Conservation (phyloP, 2,888 invertebrate genomes). For the Meliscaeva auricollis region DNA sequence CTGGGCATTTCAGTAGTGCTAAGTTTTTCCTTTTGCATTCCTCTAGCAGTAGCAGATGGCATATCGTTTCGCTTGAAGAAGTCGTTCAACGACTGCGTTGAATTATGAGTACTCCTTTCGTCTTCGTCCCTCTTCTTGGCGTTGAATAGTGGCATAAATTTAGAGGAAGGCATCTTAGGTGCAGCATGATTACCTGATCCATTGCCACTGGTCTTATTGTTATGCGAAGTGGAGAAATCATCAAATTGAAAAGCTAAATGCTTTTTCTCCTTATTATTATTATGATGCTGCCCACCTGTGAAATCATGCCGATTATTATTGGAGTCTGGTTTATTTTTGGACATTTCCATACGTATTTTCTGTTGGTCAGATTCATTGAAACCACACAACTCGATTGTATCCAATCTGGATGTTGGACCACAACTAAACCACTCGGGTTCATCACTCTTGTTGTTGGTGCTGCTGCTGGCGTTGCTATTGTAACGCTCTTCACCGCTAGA, state of each 20-base stretch:
- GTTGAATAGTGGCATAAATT: slow-evolving; percentile 63
- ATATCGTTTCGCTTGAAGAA: slow-evolving; percentile 79
- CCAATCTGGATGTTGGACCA: slow-evolving; percentile 82
- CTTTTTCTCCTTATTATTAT: slow-evolving; percentile 68
- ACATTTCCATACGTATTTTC: slow-evolving; percentile 67
- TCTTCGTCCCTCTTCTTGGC: slow-evolving; percentile 48
- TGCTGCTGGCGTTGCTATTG: slow-evolving; percentile 62
- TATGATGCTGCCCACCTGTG: slow-evolving; percentile 11
- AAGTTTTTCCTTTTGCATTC: slow-evolving; percentile 44
- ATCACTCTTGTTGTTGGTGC: slow-evolving; percentile 78
- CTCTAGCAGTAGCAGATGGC: not conserved
- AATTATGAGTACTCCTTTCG: not conserved
- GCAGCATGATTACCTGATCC: not conserved
- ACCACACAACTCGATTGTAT: slow-evolving; percentile 82
- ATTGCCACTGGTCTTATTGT: not conserved
- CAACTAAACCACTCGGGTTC: slow-evolving; percentile 83
- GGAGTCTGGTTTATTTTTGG: slow-evolving; percentile 48
- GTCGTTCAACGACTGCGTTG: slow-evolving; percentile 81
- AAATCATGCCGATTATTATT: slow-evolving; percentile 61
- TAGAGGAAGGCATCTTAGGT: slow-evolving; percentile 47
- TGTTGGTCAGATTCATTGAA: slow-evolving; percentile 81
- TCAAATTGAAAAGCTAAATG: slow-evolving; percentile 71
- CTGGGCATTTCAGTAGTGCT: slow-evolving; percentile 80
- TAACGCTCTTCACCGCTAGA: slow-evolving; percentile 80
- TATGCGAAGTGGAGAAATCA: slow-evolving; percentile 50